Percentiles rank a stretch among this genome's conserved stretches.
These are phyloP conservation scores for Noctua comes DNA, from an alignment of 2,888 invertebrate species.

Conservation along the genomic window DNA sequence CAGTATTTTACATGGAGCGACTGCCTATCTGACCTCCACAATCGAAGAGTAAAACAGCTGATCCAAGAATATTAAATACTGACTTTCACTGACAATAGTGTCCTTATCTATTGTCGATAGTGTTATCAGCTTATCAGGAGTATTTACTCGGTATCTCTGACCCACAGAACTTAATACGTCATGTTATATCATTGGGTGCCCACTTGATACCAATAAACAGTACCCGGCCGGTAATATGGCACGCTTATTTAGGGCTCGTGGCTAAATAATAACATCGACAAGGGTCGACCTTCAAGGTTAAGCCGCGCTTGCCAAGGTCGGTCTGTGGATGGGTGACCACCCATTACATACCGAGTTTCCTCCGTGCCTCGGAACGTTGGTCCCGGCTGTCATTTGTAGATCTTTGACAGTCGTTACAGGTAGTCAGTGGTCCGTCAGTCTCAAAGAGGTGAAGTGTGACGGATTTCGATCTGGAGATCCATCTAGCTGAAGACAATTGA, in stretches of 20 bases:
- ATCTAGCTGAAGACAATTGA: neutral
- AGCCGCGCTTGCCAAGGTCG: neutral
- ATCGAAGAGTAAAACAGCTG: slow-evolving; percentile 23
- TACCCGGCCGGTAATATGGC: neutral
- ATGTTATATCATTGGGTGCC: slow-evolving; percentile 8
- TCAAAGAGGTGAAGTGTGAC: no score
- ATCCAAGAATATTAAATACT: neutral
- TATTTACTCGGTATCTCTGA: slow-evolving; percentile 37
- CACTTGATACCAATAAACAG: neutral
- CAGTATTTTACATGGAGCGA: neutral
- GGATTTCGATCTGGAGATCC: no score
- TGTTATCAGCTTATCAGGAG: slow-evolving; percentile 24
- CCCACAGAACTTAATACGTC: slow-evolving; percentile 38
- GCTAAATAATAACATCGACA: neutral
- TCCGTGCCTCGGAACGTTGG: neutral
- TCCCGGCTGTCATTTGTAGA: neutral
- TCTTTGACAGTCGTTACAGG: neutral
- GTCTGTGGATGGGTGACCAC: neutral
- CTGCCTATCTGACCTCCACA: neutral
- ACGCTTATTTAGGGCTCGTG: neutral
- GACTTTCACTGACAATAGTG: slow-evolving; percentile 12
- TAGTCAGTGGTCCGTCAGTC: neutral
- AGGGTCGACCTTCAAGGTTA: neutral
- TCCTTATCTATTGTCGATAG: slow-evolving; percentile 9
- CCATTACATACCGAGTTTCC: neutral